Evolutionary conservation across 2,888 invertebrate genomes (phyloP), one percentile per base, ranked within the genome.

Genomic region (Melinaea marsaeus): DNA sequence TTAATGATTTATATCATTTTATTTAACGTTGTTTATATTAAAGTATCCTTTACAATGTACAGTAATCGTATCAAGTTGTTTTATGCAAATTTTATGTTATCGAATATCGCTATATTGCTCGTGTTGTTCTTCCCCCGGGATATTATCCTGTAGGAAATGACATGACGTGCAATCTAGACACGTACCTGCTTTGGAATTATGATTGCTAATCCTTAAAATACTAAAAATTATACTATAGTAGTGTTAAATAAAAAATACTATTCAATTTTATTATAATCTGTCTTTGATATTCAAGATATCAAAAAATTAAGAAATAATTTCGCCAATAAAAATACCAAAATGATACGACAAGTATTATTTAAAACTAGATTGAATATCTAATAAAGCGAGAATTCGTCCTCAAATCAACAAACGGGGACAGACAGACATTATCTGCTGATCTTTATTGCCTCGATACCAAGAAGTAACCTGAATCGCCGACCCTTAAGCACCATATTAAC

Each of bases 361-460:
- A 32, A 51, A 32, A 51, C 22, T 32, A 51, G 22, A 4, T 32
- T 51, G 22, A 3, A 9, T 32, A 51, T 51, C 32, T 32, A 32
- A 51, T 51, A 51, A 51, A 51, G 9, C 32, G 51, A 45, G n/a
- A 62, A 32, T 51, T 59, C 42, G 33, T 56, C 60, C 55, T 62
- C 61, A 33, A 65, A 57, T 47, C 63, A 57, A 46, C 58, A 62
- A 59, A 35, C 57, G 60, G 47, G 57, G 32, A 51, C 51, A 32
- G 32, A 32, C 51, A 32, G 51, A 51, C 51, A 51, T 51, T 60
- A 67, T 65, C 64, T 62, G 61, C 47, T 58, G 56, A 67, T 66
- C 66, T 71, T 68, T 65, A 69, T 69, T 56, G 59, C 58, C 54
- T 57, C 55, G 51, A 60, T 68, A 67, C 70, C 63, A 56, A 62